Base-by-base conservation (phyloP, 92 coral and sea anemone genomes). In the Anthopleura xanthogrammica region DNA sequence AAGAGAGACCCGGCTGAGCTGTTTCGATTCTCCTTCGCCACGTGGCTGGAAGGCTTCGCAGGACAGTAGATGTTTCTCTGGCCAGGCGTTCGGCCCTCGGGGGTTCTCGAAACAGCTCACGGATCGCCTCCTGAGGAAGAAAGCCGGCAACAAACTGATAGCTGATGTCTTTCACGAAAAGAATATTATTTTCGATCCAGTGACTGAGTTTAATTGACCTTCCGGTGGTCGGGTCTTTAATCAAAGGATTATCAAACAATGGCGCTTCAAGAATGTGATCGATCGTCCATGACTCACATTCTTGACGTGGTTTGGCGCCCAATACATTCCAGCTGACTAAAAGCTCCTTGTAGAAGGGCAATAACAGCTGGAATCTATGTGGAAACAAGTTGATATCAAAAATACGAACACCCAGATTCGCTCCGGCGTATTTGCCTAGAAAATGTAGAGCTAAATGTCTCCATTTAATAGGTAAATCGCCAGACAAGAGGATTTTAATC, bases 81-180 rank as follows among this genome's bases (percentile, higher is more conserved):
- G 5, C 39, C 36, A 68, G 14, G 6, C 24, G 19, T 5, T 11
- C 17, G n/a, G 3, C 77, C 2, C 50, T 36, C n/a, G 52, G 77
- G 11, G 77, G 77, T 0, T 5, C 1, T 12, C 52, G 43, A 42
- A 72, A 72, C 43, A 72, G 11, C 77, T 72, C 77, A 1, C 46
- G 19, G 9, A 72, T 39, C 24, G 52, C 77, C 17, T 72, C 46
- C 3, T 14, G 40, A 9, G 77, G 52, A 16, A 72, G 43, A 42
- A 72, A 72, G 14, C 77, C 20, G 77, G 77, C 77, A 1, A 72
- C 14, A 72, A 72, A 72, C 41, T 68, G 39, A 68, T 72, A 72
- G 4, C 22, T 16, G 17, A 72, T 72, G 52, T 72, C 2, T 39
- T 72, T 72, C 2, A 72, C 52, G 24, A 16, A 36, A 1, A 36